Base-by-base conservation (phyloP, 2,113 vertebrate species). In the Dissostichus mawsoni region DNA sequence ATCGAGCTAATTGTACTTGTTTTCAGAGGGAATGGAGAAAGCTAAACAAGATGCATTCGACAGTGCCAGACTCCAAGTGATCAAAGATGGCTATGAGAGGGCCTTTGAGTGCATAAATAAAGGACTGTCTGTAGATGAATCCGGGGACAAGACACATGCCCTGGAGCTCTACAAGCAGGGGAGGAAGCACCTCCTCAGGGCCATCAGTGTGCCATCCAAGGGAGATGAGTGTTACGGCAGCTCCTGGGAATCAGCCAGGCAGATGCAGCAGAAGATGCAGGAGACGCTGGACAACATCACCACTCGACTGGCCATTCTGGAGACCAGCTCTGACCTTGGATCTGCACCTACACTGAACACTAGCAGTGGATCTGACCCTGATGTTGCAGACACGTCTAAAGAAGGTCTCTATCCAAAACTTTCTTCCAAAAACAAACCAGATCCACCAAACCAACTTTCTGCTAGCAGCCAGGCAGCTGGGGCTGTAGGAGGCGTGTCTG, bases 221-320 rank as follows among this genome's bases (percentile, higher is more conserved):
- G 96, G 96, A 1, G 91, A 94, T 1, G 92, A 95, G 0, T 96
- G 95, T 20, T 75, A 73, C 0, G 97, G 97, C 2, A 69, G 94
- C 56, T 92, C 91, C 50, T 98, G 97, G 98, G 96, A 97, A 2
- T 94, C 95, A 5, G 97, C 96, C 36, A 94, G 96, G 59, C 94
- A 97, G 92, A 98, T 98, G 98, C 98, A 99, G 6, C 90, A 93
- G 81, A 99, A 99, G 90, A 99, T 99, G 98, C 94, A 91, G 80
- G 97, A 98, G 84, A 98, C 97, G 0, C 90, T 99, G 8, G 94
- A 92, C 84, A 99, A 98, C 1, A 98, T 99, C 66, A 95, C 84
- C 0, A 85, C 96, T 20, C 95, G 98, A 23, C 88, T 99, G 0
- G 76, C 94, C 36, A 91, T 95, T 29, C 78, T 99, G 0, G 96